These are phyloP conservation scores for Megaceryle alcyon DNA, from an alignment of 2,797 vertebrate genomes.

Conservation along the genomic window DNA sequence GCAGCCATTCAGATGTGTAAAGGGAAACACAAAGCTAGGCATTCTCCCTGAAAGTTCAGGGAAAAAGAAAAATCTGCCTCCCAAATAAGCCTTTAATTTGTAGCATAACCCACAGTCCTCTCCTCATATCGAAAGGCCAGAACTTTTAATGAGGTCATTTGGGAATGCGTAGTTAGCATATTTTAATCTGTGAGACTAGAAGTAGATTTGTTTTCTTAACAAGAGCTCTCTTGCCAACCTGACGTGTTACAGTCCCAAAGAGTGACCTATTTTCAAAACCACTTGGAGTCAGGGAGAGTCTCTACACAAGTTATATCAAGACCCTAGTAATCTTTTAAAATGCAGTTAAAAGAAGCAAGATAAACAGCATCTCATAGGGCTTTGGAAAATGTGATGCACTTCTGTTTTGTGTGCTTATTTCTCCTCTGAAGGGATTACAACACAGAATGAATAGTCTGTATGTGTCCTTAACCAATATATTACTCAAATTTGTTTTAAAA, in stretches of 20 bases:
- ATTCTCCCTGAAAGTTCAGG: neutral
- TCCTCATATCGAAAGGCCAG: neutral
- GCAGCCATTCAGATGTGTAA: neutral
- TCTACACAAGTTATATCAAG: neutral
- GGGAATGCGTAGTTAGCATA: neutral
- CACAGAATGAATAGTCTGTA: neutral
- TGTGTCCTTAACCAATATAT: neutral
- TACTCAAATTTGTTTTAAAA: neutral
- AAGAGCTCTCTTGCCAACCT: neutral
- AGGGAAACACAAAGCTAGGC: neutral
- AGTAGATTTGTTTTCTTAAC: neutral
- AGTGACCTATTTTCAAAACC: neutral
- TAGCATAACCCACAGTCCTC: neutral
- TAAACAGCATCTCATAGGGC: neutral
- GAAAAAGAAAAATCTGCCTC: neutral
- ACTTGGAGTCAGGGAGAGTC: neutral
- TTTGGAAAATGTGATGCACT: neutral
- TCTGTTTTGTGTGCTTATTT: neutral
- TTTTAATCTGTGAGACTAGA: neutral
- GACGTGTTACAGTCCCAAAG: neutral
- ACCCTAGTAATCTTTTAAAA: neutral
- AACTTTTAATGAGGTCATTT: neutral
- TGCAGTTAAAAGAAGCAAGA: neutral
- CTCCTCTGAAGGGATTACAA: neutral
- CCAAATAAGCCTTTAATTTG: neutral